Conservation (phyloP, 2,113 vertebrate genomes). For the Tylochromis polylepis region DNA sequence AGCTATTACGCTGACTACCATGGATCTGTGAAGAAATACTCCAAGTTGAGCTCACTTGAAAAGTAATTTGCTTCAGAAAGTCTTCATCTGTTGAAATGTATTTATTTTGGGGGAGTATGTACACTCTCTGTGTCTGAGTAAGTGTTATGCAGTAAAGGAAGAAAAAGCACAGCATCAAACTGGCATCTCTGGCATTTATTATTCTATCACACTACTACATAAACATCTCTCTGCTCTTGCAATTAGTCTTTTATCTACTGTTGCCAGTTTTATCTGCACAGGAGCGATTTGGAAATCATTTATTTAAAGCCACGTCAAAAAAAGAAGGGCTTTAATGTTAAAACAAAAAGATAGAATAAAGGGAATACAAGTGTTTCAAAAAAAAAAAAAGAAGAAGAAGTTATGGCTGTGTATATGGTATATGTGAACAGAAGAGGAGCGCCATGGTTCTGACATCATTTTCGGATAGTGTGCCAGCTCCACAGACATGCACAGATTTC, state of each 20-base stretch:
- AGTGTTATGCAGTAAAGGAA: neutral
- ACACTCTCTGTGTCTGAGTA: neutral
- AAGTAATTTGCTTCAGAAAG: neutral
- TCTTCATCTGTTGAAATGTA: neutral
- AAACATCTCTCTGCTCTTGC: neutral
- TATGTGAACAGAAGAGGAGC: constrained; percentile 33
- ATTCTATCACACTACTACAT: neutral
- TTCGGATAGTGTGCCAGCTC: constrained; percentile 22
- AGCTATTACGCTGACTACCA: neutral
- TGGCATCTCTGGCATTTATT: neutral
- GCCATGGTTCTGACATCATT: constrained; percentile 3
- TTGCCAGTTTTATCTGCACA: neutral
- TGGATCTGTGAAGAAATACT: neutral
- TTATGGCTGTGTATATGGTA: neutral
- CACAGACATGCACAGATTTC: constrained; percentile 20
- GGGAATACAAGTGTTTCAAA: neutral
- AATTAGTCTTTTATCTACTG: neutral
- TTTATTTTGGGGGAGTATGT: neutral
- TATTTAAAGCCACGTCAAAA: neutral
- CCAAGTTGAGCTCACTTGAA: neutral
- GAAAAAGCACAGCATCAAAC: neutral
- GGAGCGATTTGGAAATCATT: neutral
- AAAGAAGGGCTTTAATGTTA: neutral
- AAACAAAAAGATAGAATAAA: neutral
- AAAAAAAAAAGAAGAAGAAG: neutral